Conservation (phyloP, 1,140 invertebrate species). For the Temnothorax longispinosus region DNA sequence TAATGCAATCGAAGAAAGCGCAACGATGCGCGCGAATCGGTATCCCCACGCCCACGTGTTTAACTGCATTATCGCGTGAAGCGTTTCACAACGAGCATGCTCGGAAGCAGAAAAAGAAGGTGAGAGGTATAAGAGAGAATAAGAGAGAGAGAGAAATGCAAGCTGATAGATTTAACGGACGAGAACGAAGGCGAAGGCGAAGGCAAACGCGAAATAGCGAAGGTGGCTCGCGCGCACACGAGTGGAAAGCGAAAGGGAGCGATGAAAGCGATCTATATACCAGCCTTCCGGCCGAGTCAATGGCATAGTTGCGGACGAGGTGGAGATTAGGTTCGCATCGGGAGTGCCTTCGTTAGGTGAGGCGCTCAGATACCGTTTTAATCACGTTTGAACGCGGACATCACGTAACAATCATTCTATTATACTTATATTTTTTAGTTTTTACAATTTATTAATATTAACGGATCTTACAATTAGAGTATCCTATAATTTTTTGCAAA, state of each 20-base stretch:
- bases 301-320: conserved; percentile 62
- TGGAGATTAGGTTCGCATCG: conserved; percentile 53
- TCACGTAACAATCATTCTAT: conserved; percentile 6
- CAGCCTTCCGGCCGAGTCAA: conserved; percentile 68
- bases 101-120: conserved; percentile 28
- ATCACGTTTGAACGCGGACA: conserved; percentile 51
- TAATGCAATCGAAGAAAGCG: conserved; percentile 42
- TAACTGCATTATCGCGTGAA: conserved; percentile 49
- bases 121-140: conserved; percentile 11
- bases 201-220: conserved; percentile 40
- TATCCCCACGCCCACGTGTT: conserved; percentile 13
- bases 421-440: neutral
- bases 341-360: conserved; percentile 63
- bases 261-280: conserved; percentile 71
- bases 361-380: conserved; percentile 48
- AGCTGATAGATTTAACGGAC: conserved; percentile 41
- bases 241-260: conserved; percentile 72
- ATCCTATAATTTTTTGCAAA: neutral
- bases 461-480: neutral
- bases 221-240: conserved; percentile 61
- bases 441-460: neutral
- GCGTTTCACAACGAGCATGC: conserved; percentile 15
- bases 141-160: neutral
- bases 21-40: conserved; percentile 22
- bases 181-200: conserved; percentile 1